A percentile compares a stretch with the other conserved stretches of the same genome.
Evolutionary conservation across 2,888 invertebrate species (phyloP).

Genomic region (Xylophagus ater): DNA sequence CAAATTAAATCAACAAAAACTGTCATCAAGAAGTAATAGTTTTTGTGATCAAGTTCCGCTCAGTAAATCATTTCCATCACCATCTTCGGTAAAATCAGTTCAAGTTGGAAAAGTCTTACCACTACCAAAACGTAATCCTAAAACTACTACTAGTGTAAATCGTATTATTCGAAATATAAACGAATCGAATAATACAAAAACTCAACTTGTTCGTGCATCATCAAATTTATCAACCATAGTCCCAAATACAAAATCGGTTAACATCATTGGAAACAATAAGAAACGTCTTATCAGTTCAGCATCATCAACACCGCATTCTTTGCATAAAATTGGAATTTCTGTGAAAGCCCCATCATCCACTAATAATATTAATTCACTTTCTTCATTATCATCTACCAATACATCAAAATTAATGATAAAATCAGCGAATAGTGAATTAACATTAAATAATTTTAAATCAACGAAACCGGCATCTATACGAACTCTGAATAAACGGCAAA

Average conservation of each 20-base stretch:
- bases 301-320: constrained; percentile 20
- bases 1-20: constrained; percentile 22
- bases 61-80: neutral
- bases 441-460: constrained; percentile 10
- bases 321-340: constrained; percentile 20
- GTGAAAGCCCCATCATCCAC: constrained; percentile 4
- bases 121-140: constrained; percentile 10
- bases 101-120: constrained; percentile 12
- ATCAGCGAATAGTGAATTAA: constrained; percentile 20
- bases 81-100: constrained; percentile 1
- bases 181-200: constrained; percentile 8
- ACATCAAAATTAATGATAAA: constrained; percentile 13
- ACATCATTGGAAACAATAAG: neutral
- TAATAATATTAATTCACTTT: too few species aligned
- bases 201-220: constrained; percentile 2
- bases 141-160: constrained; percentile 16
- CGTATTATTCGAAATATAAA: constrained; percentile 20
- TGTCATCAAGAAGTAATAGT: constrained; percentile 29
- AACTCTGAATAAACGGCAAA: neutral
- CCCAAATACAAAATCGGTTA: constrained; percentile 8
- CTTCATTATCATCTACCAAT: neutral
- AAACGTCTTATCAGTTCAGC: constrained; percentile 17
- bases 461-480: neutral
- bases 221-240: constrained; percentile 8
- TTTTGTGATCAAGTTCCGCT: constrained; percentile 20